phyloP scores from a whole-genome alignment of 2,888 invertebrate genomes.

The Callinectes sapidus region DNA sequence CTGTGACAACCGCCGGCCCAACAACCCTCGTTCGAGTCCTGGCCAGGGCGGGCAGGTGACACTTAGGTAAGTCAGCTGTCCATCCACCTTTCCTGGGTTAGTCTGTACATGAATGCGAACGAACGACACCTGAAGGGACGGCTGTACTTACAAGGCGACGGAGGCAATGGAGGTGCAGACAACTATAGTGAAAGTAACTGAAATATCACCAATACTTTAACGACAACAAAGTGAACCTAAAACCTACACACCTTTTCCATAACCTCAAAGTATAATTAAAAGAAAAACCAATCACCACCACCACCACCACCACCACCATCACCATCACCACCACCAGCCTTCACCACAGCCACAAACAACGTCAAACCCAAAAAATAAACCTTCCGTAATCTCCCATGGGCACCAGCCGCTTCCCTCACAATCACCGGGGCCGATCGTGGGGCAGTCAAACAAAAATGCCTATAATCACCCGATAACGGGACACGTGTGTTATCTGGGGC shows the following conservation, averaged over 20 bases:
- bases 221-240: not conserved
- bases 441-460: conserved; percentile 56
- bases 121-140: not conserved
- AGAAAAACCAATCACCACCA: not conserved
- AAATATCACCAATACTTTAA: not conserved
- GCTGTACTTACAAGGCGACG: not conserved
- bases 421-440: conserved; percentile 45
- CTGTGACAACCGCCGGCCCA: not conserved
- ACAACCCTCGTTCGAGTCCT: conserved; percentile 15
- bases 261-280: not conserved
- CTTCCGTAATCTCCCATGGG: not conserved
- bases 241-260: not conserved
- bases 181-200: not conserved
- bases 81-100: not conserved
- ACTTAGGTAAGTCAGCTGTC: not conserved
- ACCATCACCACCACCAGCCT: not conserved
- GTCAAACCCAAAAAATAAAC: not conserved
- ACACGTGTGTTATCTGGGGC: conserved; percentile 52
- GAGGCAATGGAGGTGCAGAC: not conserved
- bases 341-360: not conserved
- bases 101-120: not conserved
- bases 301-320: not conserved
- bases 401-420: not conserved
- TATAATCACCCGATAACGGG: conserved; percentile 57
- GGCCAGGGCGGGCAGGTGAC: conserved; percentile 23